Evolutionary conservation across 1,140 invertebrate species (phyloP), one percentile per base, ranked within the genome.

Genomic region (Ptiloglossa arizonensis): DNA sequence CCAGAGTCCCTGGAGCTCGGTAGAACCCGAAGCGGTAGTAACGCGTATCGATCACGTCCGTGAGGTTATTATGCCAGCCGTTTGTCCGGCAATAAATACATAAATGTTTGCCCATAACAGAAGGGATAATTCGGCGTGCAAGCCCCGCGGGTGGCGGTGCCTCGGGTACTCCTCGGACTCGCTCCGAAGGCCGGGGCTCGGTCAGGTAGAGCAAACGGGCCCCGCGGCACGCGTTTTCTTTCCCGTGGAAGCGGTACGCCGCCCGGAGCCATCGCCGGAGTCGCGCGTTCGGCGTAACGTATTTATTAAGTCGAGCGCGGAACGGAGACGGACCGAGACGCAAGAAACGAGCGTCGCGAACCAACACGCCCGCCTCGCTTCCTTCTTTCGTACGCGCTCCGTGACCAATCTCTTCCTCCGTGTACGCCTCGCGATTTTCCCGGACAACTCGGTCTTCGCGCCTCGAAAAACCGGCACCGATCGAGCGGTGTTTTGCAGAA

Each of bases 21-120:
- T 3, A 44, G 54, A 57, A 50, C 57, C 67, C 56, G 66, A 46
- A 70, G 56, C 66, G 48, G 41, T 67, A 59, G 69, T 84, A 79
- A 79, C 72, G 68, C 67, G 68, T 74, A 87, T 80, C 80, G 83
- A 84, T 86, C 82, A 79, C 64, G 71, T 54, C 63, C 66, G 74
- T 79, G 74, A 79, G 67, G 74, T 76, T 69, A 84, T 86, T 86
- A 74, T 86, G 70, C 68, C 56, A 63, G 78, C 60, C 79, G 73
- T 84, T 89, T 88, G 86, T 87, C 80, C 82, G 75, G 78, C 79
- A 85, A 89, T 89, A 89, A 89, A 89, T 88, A 86, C 76, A 85
- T 85, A 89, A 89, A 89, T 87, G 87, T 89, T 89, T 87, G 84
- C 72, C 81, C 83, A 86, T 83, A 87, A 86, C 79, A 80, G 82